Evolutionary conservation across 2,797 vertebrate genomes (phyloP).

Genomic region (Philypnodon macrostomus): DNA sequence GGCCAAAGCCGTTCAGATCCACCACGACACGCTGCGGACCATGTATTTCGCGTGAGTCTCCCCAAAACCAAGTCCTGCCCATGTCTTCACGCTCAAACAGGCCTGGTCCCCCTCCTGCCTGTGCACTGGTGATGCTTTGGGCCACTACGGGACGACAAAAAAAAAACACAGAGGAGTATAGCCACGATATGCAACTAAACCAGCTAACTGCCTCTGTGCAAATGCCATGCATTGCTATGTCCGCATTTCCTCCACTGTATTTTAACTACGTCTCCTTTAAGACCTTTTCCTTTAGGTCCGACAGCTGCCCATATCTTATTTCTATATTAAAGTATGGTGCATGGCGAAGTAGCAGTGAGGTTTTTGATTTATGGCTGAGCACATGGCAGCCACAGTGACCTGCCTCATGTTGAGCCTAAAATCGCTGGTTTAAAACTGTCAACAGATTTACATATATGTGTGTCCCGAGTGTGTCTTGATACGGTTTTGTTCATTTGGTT

Average conservation of each 20-base stretch:
- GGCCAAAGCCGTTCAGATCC: constrained; percentile 98
- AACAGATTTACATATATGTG: constrained; percentile 32
- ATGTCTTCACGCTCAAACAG: constrained; percentile 33
- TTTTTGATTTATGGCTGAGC: constrained; percentile 23
- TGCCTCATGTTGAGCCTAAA: constrained; percentile 27
- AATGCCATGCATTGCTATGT: constrained; percentile 9
- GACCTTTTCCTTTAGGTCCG: constrained; percentile 19
- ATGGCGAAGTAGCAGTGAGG: constrained; percentile 11
- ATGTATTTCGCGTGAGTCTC: constrained; percentile 94
- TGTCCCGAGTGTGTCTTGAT: constrained; percentile 28
- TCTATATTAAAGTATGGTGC: neutral
- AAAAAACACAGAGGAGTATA: constrained; percentile 72
- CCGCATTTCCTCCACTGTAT: constrained; percentile 33
- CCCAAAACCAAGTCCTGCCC: constrained; percentile 21
- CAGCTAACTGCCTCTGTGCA: constrained; percentile 81
- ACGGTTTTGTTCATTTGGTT: constrained; percentile 8
- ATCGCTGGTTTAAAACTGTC: constrained; percentile 34
- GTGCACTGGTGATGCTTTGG: constrained; percentile 16
- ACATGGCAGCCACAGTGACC: constrained; percentile 24
- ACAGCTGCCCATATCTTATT: constrained; percentile 23
- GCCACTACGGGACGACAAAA: constrained; percentile 58
- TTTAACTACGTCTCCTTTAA: constrained; percentile 27
- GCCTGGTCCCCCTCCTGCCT: neutral
- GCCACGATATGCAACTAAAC: constrained; percentile 94
- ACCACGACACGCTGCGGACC: constrained; percentile 99